Percentiles rank a stretch among this genome's conserved stretches.
Evolutionary conservation across 2,113 vertebrate genomes (phyloP).

Genomic region (Riparia riparia): DNA sequence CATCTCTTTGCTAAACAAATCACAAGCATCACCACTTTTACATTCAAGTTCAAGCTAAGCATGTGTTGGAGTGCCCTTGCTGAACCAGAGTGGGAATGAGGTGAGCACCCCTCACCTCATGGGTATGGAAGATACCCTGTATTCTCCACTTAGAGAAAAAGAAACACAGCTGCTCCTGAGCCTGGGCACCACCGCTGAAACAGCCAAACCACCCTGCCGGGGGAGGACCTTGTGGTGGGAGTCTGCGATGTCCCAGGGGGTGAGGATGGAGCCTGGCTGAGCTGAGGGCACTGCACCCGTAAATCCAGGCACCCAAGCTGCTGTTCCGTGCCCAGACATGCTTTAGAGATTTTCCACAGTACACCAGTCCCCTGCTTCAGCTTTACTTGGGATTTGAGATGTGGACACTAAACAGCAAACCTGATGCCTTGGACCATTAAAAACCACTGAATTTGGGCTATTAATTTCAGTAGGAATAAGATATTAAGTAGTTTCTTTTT

Average conservation of each 20-base stretch:
- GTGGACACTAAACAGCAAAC: background rate
- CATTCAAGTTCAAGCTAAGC: background rate
- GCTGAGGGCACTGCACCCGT: background rate
- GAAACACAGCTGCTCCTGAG: background rate
- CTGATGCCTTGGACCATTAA: background rate
- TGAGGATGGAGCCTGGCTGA: background rate
- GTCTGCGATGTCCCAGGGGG: fast-evolving
- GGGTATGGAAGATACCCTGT: fast-evolving
- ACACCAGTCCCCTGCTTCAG: background rate
- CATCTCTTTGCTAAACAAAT: background rate
- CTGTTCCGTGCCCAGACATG: background rate
- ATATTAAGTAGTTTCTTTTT: background rate
- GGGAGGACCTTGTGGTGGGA: background rate
- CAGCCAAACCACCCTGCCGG: background rate
- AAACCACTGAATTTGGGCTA: background rate
- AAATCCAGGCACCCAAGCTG: background rate
- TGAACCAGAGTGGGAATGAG: background rate
- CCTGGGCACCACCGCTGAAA: background rate
- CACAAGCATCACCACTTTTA: background rate
- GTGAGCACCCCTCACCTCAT: background rate
- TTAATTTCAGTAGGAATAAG: background rate
- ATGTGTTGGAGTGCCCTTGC: background rate
- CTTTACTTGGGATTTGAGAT: background rate
- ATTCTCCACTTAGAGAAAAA: background rate
- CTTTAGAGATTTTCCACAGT: background rate